phyloP scores from a whole-genome alignment of 2,888 invertebrate species.

The Trichogramma evanescens region DNA sequence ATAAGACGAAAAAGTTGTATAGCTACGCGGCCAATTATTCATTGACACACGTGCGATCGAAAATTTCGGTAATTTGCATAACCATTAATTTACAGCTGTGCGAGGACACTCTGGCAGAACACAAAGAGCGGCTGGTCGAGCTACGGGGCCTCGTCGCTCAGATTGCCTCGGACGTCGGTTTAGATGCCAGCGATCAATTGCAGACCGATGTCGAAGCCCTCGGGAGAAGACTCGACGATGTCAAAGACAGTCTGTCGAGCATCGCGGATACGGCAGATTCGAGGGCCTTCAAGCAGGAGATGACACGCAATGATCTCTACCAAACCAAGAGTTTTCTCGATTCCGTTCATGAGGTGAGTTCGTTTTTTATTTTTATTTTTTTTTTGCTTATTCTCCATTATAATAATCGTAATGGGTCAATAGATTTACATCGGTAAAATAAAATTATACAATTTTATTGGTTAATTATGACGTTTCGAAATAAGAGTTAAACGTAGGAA shows the following conservation, averaged over 20 bases:
- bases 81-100: slow-evolving; percentile 55
- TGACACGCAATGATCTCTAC: slow-evolving; percentile 53
- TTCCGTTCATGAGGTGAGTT: slow-evolving; percentile 67
- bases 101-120: slow-evolving; percentile 65
- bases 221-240: slow-evolving; percentile 67
- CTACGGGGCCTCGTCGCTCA: slow-evolving; percentile 68
- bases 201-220: slow-evolving; percentile 73
- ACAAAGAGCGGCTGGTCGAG: slow-evolving; percentile 62
- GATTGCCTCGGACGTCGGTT: slow-evolving; percentile 72
- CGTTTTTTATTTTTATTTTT: background rate
- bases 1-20: too few relatives aligned
- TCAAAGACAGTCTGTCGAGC: slow-evolving; percentile 65
- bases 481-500: too few relatives aligned
- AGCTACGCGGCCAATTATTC: too few relatives aligned
- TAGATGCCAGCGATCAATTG: slow-evolving; percentile 63
- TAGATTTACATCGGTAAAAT: background rate
- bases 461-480: background rate
- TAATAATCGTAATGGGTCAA: background rate
- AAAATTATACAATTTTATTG: too few relatives aligned
- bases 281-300: slow-evolving; percentile 53
- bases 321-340: slow-evolving; percentile 59
- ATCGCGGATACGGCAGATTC: slow-evolving; percentile 73
- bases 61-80: too few relatives aligned
- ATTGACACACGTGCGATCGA: too few relatives aligned
- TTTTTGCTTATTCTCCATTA: background rate